Conservation (phyloP, 1,140 invertebrate species). For the Neoseiulus cucumeris region DNA sequence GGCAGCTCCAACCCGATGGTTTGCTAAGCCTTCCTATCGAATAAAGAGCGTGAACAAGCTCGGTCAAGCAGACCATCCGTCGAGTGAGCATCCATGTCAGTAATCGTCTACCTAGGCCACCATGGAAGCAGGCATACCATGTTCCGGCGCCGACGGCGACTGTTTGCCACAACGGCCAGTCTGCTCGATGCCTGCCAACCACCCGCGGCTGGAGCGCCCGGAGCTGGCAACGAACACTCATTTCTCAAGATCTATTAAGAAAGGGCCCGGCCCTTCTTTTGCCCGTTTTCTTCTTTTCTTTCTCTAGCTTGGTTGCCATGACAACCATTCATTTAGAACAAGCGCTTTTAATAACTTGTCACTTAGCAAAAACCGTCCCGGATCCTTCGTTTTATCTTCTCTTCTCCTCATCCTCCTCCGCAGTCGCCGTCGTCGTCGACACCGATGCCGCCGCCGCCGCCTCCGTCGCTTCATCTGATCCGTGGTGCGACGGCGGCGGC, state of each 20-base stretch:
- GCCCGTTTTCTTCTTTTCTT: not conserved
- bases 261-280: not conserved
- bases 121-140: not conserved
- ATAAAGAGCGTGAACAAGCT: too few species aligned
- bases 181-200: too few species aligned
- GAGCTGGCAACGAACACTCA: constrained; percentile 9
- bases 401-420: too few species aligned
- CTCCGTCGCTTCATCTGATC: not conserved
- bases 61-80: too few species aligned
- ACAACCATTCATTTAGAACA: constrained; percentile 12
- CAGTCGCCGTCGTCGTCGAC: not conserved
- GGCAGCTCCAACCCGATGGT: too few species aligned
- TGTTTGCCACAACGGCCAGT: not conserved
- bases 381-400: too few species aligned
- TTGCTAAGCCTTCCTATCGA: too few species aligned
- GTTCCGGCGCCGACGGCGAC: not conserved
- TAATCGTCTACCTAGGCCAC: too few species aligned
- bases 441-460: not conserved
- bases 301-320: not conserved
- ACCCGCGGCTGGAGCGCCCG: not conserved
- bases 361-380: constrained; percentile 9
- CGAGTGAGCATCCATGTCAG: too few species aligned
- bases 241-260: constrained; percentile 11
- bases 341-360: constrained; percentile 12
- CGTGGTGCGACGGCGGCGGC: too few species aligned